Base-by-base conservation (phyloP, 2,113 vertebrate species). In the Austrofundulus limnaeus region DNA sequence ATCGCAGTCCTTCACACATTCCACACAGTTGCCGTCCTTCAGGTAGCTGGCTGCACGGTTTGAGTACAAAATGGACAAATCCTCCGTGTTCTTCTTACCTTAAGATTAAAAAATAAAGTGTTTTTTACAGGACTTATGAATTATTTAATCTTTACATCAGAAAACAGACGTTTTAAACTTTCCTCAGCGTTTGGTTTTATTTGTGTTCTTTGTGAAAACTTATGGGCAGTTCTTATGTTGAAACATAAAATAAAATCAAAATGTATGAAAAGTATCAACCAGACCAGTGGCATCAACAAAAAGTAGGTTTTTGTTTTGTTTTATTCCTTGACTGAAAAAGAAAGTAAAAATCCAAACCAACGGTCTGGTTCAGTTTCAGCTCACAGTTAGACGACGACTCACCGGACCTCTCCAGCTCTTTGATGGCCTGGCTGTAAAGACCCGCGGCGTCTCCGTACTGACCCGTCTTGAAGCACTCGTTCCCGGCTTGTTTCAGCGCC, bases 1-100 rank as follows among this genome's bases (percentile, higher is more conserved):
- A 62, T 87, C 93, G 39, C 96, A 96, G 60, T 98, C 95, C 66
- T 94, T 93, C 60, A 96, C 90, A 85, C 95, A 97, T 20, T 94
- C 93, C 0, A 70, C 38, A 84, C 95, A 96, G 79, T 95, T 95
- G 1, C 95, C 96, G 3, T 95, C 92, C 85, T 97, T 97, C 68
- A 98, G 78, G 79, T 94, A 86, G 83, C 93, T 94, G 0, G 95
- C 95, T 16, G 96, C 95, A 17, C 95, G 92, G 84, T 98, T 97
- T 5, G 95, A 94, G 66, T 94, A 93, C 75, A 98, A 90, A 75
- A 95, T 89, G 63, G 90, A 91, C 48, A 94, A 90, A 82, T 95
- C 94, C 62, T 93, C 93, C 1, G 91, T 87, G 61, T 85, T 89
- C 34, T 87, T 89, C 60, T 89, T 85, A 69, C 83, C 93, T 94